Base-by-base conservation (phyloP, 2,797 vertebrate genomes). In the Telmatherina bonti region DNA sequence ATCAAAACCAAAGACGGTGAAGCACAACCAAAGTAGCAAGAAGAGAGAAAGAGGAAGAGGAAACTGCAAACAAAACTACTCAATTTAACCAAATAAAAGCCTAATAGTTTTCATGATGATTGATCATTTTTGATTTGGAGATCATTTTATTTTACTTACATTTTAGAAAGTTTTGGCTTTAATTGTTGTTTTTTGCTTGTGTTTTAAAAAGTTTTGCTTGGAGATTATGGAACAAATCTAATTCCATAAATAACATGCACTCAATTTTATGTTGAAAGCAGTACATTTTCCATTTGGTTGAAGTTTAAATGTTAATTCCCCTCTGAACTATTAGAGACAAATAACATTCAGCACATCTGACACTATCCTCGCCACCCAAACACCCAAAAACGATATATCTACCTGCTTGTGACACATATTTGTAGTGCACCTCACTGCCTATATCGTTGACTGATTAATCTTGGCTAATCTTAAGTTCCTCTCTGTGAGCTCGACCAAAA, bases 401-500 rank as follows among this genome's bases (percentile, higher is more conserved):
- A 7, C 26, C 56, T 31, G 45, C n/a, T 31, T 53, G 66, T 24
- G 51, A 66, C 49, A 47, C 52, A 38, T 60, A 49, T 70, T 33
- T 38, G 24, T 1, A 1, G 53, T 41, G 56, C 60, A 31, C 45
- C 64, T 77, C 52, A 29, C 66, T 59, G 68, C 35, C 63, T 75
- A 69, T 1, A 45, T 76, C 62, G 69, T 38, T 68, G 69, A 79
- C 69, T 59, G 62, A 83, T 71, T 73, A 79, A 83, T 78, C 59
- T 78, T 75, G 78, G 72, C 62, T 78, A 79, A 78, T 86, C 80
- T 90, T 80, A 72, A 79, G 67, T 76, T 87, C 67, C 66, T 67
- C 81, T 61, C 69, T 53, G 70, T 74, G 73, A 86, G 71, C 72
- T 15, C 2, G 12, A 56, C 71, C 84, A 77, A 76, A 92, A 92